Conservation (phyloP, 2,113 vertebrate species). For the Eleginops maclovinus region DNA sequence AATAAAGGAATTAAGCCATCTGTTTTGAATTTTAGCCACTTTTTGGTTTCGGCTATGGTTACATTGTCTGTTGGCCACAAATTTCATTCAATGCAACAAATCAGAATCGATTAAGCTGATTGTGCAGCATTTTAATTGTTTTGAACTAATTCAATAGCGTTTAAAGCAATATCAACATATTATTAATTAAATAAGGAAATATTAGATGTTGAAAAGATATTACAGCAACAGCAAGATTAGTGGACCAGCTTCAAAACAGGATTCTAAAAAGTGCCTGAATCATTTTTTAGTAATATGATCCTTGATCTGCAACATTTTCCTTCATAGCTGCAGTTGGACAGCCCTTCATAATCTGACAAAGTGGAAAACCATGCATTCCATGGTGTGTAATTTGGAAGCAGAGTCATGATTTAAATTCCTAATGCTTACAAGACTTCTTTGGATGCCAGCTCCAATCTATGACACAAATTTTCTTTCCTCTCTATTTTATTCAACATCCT, state of each 20-base stretch:
- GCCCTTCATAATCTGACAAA: constrained; percentile 37
- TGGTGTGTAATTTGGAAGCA: constrained; percentile 28
- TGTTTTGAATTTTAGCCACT: constrained; percentile 51
- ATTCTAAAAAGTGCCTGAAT: constrained; percentile 8
- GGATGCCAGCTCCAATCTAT: constrained; percentile 19
- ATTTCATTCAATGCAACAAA: constrained; percentile 28
- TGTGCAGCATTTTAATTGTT: constrained; percentile 8
- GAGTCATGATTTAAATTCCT: constrained; percentile 36
- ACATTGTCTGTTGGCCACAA: constrained; percentile 34
- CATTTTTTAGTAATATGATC: constrained; percentile 47
- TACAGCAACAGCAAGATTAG: constrained; percentile 5
- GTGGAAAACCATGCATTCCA: constrained; percentile 26
- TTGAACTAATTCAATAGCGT: background rate
- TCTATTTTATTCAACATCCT: background rate
- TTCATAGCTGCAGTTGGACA: constrained; percentile 8
- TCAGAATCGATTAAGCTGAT: constrained; percentile 3
- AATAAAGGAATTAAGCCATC: constrained; percentile 62
- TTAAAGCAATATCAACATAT: constrained; percentile 2
- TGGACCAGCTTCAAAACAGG: background rate
- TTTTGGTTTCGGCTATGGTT: constrained; percentile 36
- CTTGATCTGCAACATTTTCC: constrained; percentile 49
- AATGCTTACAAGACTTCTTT: background rate
- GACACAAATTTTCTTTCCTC: background rate
- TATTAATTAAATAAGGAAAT: background rate
- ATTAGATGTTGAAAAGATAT: constrained; percentile 37